These are phyloP conservation scores for Tetrao urogallus DNA, from an alignment of 2,113 vertebrate species.

Conservation along the genomic window DNA sequence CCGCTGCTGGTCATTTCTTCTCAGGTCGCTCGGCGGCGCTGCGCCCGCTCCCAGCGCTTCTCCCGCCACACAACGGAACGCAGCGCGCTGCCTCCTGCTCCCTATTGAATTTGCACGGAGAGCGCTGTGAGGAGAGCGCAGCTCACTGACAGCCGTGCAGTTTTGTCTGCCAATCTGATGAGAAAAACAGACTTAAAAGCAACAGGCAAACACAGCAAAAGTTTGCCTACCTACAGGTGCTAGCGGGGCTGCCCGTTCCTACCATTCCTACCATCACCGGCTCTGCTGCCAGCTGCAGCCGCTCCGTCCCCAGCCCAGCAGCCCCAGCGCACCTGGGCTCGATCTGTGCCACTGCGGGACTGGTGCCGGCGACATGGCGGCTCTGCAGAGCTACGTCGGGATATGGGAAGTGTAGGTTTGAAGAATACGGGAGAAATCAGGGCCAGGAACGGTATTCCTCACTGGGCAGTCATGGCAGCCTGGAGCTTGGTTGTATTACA, in stretches of 20 bases:
- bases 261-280: no score
- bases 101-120: neutral
- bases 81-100: neutral
- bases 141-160: neutral
- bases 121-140: neutral
- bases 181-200: neutral
- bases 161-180: neutral
- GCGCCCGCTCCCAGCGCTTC: no score
- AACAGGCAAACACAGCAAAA: neutral
- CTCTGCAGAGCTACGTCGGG: neutral
- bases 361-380: no score
- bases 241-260: neutral
- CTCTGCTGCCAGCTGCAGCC: no score
- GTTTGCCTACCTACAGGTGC: neutral
- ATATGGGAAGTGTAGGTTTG: neutral
- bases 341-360: neutral
- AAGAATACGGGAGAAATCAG: neutral
- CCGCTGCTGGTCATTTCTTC: neutral
- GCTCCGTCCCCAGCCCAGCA: neutral
- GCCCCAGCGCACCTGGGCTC: neutral
- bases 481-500: no score
- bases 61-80: no score
- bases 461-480: rapidly evolving
- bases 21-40: no score
- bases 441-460: rapidly evolving